Conservation (phyloP, 2,888 invertebrate genomes). For the Noctua janthina region DNA sequence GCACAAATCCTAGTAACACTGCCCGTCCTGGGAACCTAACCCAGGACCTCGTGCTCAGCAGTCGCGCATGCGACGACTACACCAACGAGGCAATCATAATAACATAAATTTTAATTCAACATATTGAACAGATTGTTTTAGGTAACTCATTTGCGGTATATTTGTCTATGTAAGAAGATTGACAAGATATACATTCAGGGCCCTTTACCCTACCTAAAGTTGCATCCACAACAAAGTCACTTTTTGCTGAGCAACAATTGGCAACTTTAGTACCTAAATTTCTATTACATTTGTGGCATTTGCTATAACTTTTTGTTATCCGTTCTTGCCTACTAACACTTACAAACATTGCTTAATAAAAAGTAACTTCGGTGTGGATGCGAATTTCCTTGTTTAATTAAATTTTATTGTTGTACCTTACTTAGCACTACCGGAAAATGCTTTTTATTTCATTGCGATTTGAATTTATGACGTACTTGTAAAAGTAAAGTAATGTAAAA, state of each 20-base stretch:
- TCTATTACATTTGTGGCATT: neutral
- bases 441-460: neutral
- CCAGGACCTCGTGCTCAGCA: neutral
- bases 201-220: neutral
- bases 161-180: neutral
- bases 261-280: neutral
- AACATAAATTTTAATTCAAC: neutral
- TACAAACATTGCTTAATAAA: neutral
- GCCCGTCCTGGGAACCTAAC: neutral
- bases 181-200: neutral
- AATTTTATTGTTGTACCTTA: neutral
- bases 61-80: neutral
- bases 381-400: neutral
- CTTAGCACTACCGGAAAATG: neutral
- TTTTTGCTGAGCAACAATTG: neutral
- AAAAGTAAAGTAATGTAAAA: neutral
- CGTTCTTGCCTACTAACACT: neutral
- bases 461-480: slow-evolving; percentile 2
- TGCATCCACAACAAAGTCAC: neutral
- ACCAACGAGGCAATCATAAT: neutral
- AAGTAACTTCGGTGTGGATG: neutral
- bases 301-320: neutral
- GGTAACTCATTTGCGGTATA: too few relatives aligned
- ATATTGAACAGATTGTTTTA: neutral
- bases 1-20: too few relatives aligned